Evolutionary conservation across 2,113 vertebrate species (phyloP), one percentile per base, ranked within the genome.

Genomic region (Semicossyphus pulcher): DNA sequence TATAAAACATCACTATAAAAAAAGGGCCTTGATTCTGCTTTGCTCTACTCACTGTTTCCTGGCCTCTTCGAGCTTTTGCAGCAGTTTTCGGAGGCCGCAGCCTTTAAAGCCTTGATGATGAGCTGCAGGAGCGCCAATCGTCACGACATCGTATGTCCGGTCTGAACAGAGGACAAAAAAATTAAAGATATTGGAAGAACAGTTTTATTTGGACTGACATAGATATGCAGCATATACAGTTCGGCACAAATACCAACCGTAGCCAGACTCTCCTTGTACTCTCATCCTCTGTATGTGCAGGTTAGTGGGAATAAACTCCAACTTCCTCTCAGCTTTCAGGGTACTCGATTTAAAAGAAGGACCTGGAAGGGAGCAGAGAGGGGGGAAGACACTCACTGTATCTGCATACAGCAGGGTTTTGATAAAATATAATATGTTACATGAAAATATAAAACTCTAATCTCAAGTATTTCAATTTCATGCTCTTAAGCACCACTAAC

Each of bases 341-440:
- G 96, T 97, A 85, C 98, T 99, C 20, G 98, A 96, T 92, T 99
- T 99, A 90, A 99, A 99, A 1, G 97, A 99, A 25, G 97, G 97
- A 88, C 98, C 98, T 99, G 85, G 65, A 67, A 1, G 37, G 80
- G 1, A 36, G 15, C 21, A 82, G 45, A 67, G 29, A 28, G 18
- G 7, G 49, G n/a, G 7, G 49, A 23, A 26, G 3, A 48, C 1
- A 3, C 26, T 9, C 3, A 18, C 29, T 54, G 0, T 68, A 3
- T 56, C 14, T 54, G 10, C n/a, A 21, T 20, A 39, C 16, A 21
- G 21, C 9, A 4, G 3, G 10, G 8, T 14, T 14, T 9, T 28
- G n/a, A 59, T 34, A 15, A 16, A 36, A 8, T 36, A 11, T 11
- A 28, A n/a, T n/a, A n/a, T n/a, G n/a, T n/a, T n/a, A n/a, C n/a